Evolutionary conservation across 2,113 vertebrate genomes (phyloP).

Genomic region (Alligator sinensis): DNA sequence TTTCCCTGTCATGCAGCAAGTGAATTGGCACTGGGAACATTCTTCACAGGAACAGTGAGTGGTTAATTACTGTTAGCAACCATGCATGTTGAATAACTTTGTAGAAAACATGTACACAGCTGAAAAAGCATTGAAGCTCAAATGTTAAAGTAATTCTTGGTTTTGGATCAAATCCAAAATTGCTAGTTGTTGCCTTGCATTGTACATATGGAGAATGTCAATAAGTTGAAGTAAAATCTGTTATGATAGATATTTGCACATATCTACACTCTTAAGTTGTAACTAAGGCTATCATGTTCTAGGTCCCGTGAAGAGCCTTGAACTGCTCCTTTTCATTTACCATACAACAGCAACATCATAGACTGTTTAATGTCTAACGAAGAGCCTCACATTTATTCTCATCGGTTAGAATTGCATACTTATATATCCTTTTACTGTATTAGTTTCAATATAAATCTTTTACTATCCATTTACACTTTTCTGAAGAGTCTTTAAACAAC

Average conservation of each 20-base stretch:
- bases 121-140: not conserved
- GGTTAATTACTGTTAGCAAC: not conserved
- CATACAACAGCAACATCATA: not conserved
- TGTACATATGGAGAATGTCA: not conserved
- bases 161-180: not conserved
- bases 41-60: accelerated
- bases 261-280: not conserved
- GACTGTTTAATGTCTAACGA: not conserved
- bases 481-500: not conserved
- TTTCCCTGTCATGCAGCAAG: not conserved
- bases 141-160: not conserved
- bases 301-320: not conserved
- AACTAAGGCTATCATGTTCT: no score
- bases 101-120: accelerated
- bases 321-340: not conserved
- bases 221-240: not conserved
- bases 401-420: not conserved
- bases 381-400: not conserved
- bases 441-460: no score
- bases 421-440: not conserved
- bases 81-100: not conserved
- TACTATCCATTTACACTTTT: no score
- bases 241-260: not conserved
- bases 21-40: not conserved
- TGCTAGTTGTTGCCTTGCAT: not conserved